These are phyloP conservation scores for Metridium senile DNA, from an alignment of 92 coral and sea anemone genomes.

Conservation along the genomic window DNA sequence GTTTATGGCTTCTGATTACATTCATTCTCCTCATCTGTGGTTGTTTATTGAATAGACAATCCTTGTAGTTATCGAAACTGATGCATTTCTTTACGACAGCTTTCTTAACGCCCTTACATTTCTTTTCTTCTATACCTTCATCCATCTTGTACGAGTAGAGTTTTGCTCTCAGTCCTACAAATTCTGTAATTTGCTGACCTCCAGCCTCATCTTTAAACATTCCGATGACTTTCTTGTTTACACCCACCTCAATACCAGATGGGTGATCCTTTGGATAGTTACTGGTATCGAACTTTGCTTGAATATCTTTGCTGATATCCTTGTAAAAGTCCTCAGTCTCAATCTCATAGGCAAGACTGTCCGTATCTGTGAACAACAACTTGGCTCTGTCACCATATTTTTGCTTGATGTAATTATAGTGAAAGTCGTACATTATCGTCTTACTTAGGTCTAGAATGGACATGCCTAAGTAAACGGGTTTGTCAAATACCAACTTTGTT, in stretches of 20 bases:
- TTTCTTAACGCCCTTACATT: too few species aligned
- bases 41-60: too few species aligned
- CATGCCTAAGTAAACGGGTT: slow-evolving; percentile 45
- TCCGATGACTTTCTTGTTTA: slow-evolving; percentile 37
- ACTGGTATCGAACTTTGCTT: slow-evolving; percentile 30
- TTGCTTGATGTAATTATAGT: slow-evolving; percentile 36
- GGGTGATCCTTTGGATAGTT: slow-evolving; percentile 37
- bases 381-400: slow-evolving; percentile 39
- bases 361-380: slow-evolving; percentile 44
- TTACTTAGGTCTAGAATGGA: slow-evolving; percentile 43
- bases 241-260: not conserved
- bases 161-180: slow-evolving; percentile 34
- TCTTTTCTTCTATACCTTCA: too few species aligned
- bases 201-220: slow-evolving; percentile 34
- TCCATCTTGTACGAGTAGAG: slow-evolving; percentile 23
- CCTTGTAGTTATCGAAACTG: too few species aligned
- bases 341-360: slow-evolving; percentile 15
- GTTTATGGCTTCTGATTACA: too few species aligned
- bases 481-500: slow-evolving; percentile 29
- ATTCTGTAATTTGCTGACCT: slow-evolving; percentile 26
- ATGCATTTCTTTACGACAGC: too few species aligned
- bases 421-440: slow-evolving; percentile 19
- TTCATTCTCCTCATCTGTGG: too few species aligned
- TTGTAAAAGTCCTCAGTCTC: slow-evolving; percentile 39
- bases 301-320: slow-evolving; percentile 32